Percentiles rank a stretch among this genome's conserved stretches.
phyloP scores from a whole-genome alignment of 1,140 invertebrate species.

The Lordiphosa stackelbergi region DNA sequence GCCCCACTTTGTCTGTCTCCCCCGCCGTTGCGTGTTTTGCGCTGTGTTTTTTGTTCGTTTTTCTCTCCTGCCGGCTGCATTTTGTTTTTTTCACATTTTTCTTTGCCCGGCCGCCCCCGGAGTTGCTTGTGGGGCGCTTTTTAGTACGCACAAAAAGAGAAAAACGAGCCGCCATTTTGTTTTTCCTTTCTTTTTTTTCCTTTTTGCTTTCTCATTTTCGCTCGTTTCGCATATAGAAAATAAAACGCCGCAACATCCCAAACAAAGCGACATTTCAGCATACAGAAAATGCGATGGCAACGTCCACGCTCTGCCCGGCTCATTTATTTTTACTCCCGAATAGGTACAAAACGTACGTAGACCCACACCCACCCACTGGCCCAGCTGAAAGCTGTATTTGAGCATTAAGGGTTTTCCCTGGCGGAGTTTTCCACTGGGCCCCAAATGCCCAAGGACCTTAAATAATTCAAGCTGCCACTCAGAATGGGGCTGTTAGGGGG shows the following conservation, averaged over 20 bases:
- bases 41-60: slow-evolving; percentile 3
- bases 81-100: slow-evolving; percentile 72
- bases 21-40: not conserved
- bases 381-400: slow-evolving; percentile 69
- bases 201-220: slow-evolving; percentile 67
- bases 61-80: slow-evolving; percentile 38
- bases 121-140: slow-evolving; percentile 54
- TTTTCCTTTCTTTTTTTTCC: slow-evolving; percentile 69
- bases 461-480: slow-evolving; percentile 61
- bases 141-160: slow-evolving; percentile 73
- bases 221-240: slow-evolving; percentile 70
- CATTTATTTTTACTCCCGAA: slow-evolving; percentile 38
- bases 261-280: slow-evolving; percentile 45
- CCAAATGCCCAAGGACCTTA: slow-evolving; percentile 65
- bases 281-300: slow-evolving; percentile 52
- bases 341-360: slow-evolving; percentile 1
- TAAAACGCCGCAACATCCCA: slow-evolving; percentile 71
- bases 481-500: slow-evolving; percentile 15
- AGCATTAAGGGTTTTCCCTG: slow-evolving; percentile 65
- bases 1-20: not conserved
- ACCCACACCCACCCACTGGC: slow-evolving; percentile 9
- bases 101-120: slow-evolving; percentile 43
- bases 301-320: slow-evolving; percentile 21
- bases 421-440: slow-evolving; percentile 32
- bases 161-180: slow-evolving; percentile 71